Evolutionary conservation across 2,797 vertebrate genomes (phyloP).

Genomic region (Esox lucius): DNA sequence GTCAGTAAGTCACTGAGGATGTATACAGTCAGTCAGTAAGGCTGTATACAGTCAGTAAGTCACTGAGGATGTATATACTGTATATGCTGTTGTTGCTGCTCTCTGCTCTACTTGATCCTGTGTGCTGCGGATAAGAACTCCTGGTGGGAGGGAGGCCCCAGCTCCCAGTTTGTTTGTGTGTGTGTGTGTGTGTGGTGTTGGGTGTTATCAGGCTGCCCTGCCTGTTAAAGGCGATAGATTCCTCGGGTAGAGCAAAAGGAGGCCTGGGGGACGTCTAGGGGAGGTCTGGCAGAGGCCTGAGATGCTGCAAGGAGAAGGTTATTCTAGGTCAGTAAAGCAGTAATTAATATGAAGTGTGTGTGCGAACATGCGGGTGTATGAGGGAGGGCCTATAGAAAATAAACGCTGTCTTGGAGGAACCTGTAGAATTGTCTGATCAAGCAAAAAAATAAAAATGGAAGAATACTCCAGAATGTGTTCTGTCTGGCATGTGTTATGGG

Average conservation of each 20-base stretch:
- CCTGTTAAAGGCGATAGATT: conserved; percentile 40
- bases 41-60: no score
- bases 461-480: no score
- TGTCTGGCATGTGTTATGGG: neutral
- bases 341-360: neutral
- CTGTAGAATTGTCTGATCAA: no score
- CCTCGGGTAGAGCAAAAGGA: conserved; percentile 31
- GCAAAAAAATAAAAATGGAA: no score
- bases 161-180: conserved; percentile 15
- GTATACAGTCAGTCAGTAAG: no score
- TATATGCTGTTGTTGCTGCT: neutral
- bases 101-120: conserved; percentile 22
- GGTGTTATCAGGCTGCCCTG: conserved; percentile 49
- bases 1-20: no score
- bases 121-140: conserved; percentile 43
- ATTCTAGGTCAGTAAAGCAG: no score
- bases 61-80: no score
- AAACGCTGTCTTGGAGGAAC: no score
- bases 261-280: conserved; percentile 36
- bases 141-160: conserved; percentile 35
- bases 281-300: conserved; percentile 12
- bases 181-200: conserved; percentile 24
- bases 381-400: neutral
- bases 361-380: conserved; percentile 12
- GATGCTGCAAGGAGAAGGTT: neutral